Evolutionary conservation across 1,140 invertebrate species (phyloP).

Genomic region (Epicauta chinensis): DNA sequence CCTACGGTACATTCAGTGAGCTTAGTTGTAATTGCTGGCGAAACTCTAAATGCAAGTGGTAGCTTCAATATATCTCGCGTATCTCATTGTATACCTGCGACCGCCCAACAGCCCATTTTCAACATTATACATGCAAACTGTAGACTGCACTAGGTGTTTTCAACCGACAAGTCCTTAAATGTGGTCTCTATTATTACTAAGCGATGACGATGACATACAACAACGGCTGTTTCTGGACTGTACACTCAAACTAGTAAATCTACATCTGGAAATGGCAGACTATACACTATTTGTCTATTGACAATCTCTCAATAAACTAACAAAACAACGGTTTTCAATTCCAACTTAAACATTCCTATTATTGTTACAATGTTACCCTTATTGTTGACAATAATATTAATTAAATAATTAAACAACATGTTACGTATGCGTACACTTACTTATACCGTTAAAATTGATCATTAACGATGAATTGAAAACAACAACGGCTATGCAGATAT

Average conservation of each 20-base stretch:
- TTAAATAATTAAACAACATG: no score
- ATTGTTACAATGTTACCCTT: no score
- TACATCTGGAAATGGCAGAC: slow-evolving; percentile 22
- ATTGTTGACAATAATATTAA: no score
- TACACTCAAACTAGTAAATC: slow-evolving; percentile 18
- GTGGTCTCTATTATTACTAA: slow-evolving; percentile 19
- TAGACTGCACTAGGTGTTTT: slow-evolving; percentile 21
- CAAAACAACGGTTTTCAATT: no score
- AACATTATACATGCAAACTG: slow-evolving; percentile 26
- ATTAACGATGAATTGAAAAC: no score
- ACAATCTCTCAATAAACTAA: neutral
- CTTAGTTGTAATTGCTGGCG: slow-evolving; percentile 26
- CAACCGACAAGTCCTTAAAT: slow-evolving; percentile 21
- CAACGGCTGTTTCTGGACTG: slow-evolving; percentile 17
- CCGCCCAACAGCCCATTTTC: no score
- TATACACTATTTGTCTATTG: neutral
- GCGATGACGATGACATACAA: slow-evolving; percentile 6
- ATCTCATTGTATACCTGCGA: no score
- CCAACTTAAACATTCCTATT: no score
- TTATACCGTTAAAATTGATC: neutral
- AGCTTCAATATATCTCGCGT: slow-evolving; percentile 9
- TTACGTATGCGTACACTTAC: no score
- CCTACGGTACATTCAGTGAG: slow-evolving; percentile 14
- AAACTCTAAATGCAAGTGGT: slow-evolving; percentile 14
- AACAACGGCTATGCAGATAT: slow-evolving; percentile 25